phyloP scores from a whole-genome alignment of 2,797 vertebrate species.

The Selene dorsalis region DNA sequence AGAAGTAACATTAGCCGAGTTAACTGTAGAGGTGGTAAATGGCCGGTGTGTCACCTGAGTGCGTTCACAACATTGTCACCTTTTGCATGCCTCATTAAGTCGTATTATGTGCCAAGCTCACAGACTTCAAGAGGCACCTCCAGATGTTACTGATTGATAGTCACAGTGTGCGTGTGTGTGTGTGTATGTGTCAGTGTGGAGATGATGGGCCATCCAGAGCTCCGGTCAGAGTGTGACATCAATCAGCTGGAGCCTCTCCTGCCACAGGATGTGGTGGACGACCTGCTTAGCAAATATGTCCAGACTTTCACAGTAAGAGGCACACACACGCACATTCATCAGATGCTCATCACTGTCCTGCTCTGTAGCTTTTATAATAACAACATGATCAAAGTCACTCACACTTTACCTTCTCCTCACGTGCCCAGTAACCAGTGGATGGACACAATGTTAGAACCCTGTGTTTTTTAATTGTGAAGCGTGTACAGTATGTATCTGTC shows the following conservation, averaged over 20 bases:
- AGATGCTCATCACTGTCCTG: background rate
- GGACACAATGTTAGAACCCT: background rate
- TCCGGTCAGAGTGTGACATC: conserved; percentile 91
- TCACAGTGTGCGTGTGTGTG: background rate
- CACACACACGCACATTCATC: background rate
- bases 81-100: background rate
- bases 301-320: conserved; percentile 92
- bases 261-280: conserved; percentile 88
- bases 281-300: conserved; percentile 93
- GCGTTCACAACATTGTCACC: too few relatives aligned
- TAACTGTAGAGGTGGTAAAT: too few relatives aligned
- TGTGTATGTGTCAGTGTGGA: conserved; percentile 84
- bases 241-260: conserved; percentile 88
- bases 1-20: too few relatives aligned
- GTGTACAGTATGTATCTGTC: background rate
- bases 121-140: background rate
- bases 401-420: background rate
- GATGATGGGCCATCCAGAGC: conserved; percentile 96
- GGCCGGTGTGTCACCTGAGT: too few relatives aligned
- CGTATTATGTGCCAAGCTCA: background rate
- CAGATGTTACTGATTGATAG: background rate
- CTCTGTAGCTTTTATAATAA: background rate
- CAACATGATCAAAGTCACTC: background rate
- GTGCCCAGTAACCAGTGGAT: background rate
- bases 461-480: background rate